These are phyloP conservation scores for Drosophila teissieri DNA, from an alignment of 1,140 invertebrate species.

Conservation along the genomic window DNA sequence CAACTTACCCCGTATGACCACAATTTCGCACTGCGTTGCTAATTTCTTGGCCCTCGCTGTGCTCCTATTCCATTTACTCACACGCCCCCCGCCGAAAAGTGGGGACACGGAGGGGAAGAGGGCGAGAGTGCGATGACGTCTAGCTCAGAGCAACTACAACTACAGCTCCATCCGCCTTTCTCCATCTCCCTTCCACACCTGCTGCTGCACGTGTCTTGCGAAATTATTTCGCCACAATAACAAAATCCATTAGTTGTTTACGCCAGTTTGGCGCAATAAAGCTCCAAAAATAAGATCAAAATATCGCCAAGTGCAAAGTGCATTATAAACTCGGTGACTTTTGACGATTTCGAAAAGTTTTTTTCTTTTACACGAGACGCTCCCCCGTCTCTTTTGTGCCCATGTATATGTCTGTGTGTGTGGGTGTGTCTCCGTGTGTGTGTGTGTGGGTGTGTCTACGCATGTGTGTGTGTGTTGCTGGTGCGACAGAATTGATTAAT, in stretches of 20 bases:
- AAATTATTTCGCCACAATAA: conserved; percentile 39
- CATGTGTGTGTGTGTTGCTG: neutral
- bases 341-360: conserved; percentile 8
- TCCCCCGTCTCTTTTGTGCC: neutral
- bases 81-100: conserved; percentile 7
- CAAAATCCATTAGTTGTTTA: conserved; percentile 26
- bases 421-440: neutral
- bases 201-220: conserved; percentile 35
- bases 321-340: conserved; percentile 25
- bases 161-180: conserved; percentile 10
- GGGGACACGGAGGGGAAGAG: neutral
- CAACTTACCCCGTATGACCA: too few relatives aligned
- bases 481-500: conserved; percentile 36
- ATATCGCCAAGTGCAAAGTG: conserved; percentile 38
- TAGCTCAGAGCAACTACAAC: conserved; percentile 17
- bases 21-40: neutral
- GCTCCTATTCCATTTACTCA: conserved; percentile 20
- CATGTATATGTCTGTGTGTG: neutral
- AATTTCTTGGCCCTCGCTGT: neutral
- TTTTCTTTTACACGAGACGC: conserved; percentile 4
- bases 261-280: conserved; percentile 24
- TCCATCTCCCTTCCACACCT: neutral
- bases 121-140: conserved; percentile 37
- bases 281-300: conserved; percentile 22
- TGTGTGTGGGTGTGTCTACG: neutral